Evolutionary conservation across 2,888 invertebrate species (phyloP), one percentile per base, ranked within the genome.

Genomic region (Parnassius smintheus): DNA sequence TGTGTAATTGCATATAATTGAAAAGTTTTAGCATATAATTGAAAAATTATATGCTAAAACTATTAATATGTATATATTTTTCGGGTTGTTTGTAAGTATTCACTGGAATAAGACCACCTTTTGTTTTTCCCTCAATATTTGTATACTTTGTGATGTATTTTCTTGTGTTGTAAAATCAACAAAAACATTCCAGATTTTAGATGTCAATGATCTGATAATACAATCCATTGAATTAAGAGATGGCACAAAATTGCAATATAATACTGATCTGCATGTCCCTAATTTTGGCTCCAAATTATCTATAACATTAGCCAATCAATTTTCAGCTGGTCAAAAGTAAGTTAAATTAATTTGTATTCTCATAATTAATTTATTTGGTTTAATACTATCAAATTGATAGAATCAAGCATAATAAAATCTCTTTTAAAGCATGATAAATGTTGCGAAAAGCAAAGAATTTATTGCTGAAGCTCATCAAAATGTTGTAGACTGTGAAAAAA

Each of bases 231-330:
- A 89, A 70, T 92, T 95, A 69, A 83, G 88, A 62, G 91, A 92
- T 72, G 93, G 93, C 8, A 82, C 92, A 49, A 79, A 89, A 25
- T 82, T 96, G 49, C 85, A 93, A 59, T 96, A 92, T 81, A 90
- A 81, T 55, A 75, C 96, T 13, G 93, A 93, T 57, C 93, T 94
- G 65, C 84, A 93, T 53, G 87, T 95, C 25, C 88, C 91, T 12
- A 94, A 94, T 74, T 96, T 95, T 88, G 97, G 97, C 11, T 94
- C 96, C 3, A 96, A 95, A 84, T 83, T 97, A 65, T 94, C 94
- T n/a, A 92, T 97, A 62, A 88, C 92, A 65, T 80, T 97, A 65
- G 95, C 96, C 0, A 77, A 87, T 67, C 75, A 78, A 66, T 75
- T 82, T 13, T 74, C 79, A 45, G 80, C 79, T 18, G 77, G 85